Percentiles rank a stretch among this genome's conserved stretches.
phyloP scores from a whole-genome alignment of 2,888 invertebrate genomes.

The Mimachlamys varia region DNA sequence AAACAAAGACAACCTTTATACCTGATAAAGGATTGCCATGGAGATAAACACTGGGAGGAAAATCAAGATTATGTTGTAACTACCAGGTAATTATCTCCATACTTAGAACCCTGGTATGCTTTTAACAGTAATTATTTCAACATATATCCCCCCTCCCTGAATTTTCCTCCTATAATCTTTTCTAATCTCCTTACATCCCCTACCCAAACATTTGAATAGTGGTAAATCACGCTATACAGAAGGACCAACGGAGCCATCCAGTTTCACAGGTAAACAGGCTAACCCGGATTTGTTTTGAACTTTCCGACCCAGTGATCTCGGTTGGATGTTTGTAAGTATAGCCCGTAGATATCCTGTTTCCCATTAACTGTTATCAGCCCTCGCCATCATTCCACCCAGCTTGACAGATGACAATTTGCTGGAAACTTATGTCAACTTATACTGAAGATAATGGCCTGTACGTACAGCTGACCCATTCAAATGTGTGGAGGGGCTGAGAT shows the following conservation, averaged over 20 bases:
- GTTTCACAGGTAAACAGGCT: background rate
- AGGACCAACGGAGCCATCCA: background rate
- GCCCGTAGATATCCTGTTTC: conserved; percentile 1
- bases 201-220: background rate
- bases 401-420: background rate
- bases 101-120: too few relatives aligned
- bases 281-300: conserved; percentile 27
- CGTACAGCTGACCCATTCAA: background rate
- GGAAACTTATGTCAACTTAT: conserved; percentile 25
- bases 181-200: too few relatives aligned
- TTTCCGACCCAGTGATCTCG: background rate
- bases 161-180: too few relatives aligned
- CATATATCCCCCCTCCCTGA: too few relatives aligned
- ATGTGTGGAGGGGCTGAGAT: background rate
- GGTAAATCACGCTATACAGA: background rate
- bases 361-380: background rate
- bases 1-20: too few relatives aligned
- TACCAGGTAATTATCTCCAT: too few relatives aligned
- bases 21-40: too few relatives aligned
- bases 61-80: too few relatives aligned
- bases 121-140: too few relatives aligned
- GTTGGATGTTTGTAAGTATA: background rate
- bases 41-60: too few relatives aligned
- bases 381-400: background rate
- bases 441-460: background rate